These are phyloP conservation scores for Drosophila elegans DNA, from an alignment of 1,140 invertebrate genomes.

Conservation along the genomic window DNA sequence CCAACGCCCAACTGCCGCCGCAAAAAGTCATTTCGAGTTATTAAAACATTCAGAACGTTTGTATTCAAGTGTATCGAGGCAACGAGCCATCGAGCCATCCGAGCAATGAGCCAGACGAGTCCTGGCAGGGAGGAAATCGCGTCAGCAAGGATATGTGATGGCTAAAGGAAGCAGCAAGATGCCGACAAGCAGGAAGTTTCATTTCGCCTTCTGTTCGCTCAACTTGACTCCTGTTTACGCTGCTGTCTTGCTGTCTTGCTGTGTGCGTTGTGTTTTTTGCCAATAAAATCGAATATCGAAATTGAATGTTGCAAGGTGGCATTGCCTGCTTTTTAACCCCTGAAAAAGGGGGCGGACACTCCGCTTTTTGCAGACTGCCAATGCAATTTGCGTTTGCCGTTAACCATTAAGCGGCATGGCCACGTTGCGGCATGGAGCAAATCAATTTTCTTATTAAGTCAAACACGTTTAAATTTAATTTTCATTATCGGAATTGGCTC, in stretches of 20 bases:
- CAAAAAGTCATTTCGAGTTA: constrained; percentile 83
- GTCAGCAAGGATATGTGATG: constrained; percentile 73
- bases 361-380: constrained; percentile 27
- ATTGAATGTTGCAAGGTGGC: constrained; percentile 67
- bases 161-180: constrained; percentile 71
- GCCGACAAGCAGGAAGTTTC: constrained; percentile 76
- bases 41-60: constrained; percentile 83
- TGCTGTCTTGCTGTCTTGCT: constrained; percentile 21
- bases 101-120: constrained; percentile 8
- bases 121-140: constrained; percentile 38
- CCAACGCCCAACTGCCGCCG: constrained; percentile 38
- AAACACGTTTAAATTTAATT: constrained; percentile 69
- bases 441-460: constrained; percentile 78
- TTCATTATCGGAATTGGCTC: constrained; percentile 32
- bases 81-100: constrained; percentile 15
- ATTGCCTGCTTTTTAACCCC: constrained; percentile 8
- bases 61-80: constrained; percentile 66
- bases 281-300: constrained; percentile 81
- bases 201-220: constrained; percentile 65
- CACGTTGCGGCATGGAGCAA: constrained; percentile 36
- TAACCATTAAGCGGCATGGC: constrained; percentile 42
- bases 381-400: constrained; percentile 58
- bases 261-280: constrained; percentile 45
- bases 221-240: constrained; percentile 53
- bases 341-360: neutral